These are phyloP conservation scores for Ischnus inquisitorius DNA, from an alignment of 2,888 invertebrate genomes.

Conservation along the genomic window DNA sequence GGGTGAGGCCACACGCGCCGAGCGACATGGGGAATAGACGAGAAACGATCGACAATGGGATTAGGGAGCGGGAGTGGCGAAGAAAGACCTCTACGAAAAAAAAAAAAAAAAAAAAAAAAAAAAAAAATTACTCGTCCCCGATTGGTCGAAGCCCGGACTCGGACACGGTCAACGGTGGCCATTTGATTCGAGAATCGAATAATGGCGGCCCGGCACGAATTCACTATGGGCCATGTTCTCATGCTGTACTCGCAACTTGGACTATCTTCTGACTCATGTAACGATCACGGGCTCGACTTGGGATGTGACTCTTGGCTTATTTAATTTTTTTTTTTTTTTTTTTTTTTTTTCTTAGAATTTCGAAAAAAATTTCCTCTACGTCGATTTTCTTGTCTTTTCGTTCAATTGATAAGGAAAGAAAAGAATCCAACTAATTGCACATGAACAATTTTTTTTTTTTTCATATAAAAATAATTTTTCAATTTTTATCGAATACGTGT, in stretches of 20 bases:
- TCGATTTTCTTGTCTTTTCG: too few species aligned
- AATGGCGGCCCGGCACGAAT: slow-evolving; percentile 75
- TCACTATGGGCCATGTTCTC: slow-evolving; percentile 43
- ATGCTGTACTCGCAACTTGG: slow-evolving; percentile 50
- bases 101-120: slow-evolving; percentile 68
- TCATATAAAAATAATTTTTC: too few species aligned
- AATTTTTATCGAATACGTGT: too few species aligned
- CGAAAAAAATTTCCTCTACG: too few species aligned
- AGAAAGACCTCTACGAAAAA: slow-evolving; percentile 73
- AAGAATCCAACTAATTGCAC: too few species aligned
- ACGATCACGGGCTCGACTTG: slow-evolving; percentile 9
- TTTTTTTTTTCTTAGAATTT: not conserved
- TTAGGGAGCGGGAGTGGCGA: slow-evolving; percentile 48
- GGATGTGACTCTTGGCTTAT: not conserved
- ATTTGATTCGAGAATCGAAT: slow-evolving; percentile 82
- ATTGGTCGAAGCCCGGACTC: slow-evolving; percentile 77
- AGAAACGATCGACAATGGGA: slow-evolving; percentile 68
- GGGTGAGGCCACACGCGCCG: slow-evolving; percentile 10
- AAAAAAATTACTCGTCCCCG: slow-evolving; percentile 74
- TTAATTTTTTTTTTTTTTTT: slow-evolving; percentile 6
- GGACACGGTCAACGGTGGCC: slow-evolving; percentile 77
- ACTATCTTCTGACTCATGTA: slow-evolving; percentile 58
- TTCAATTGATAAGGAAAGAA: too few species aligned
- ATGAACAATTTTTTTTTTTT: too few species aligned
- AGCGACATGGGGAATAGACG: slow-evolving; percentile 41